Base-by-base conservation (phyloP, 2,797 vertebrate genomes). In the Falco naumanni region DNA sequence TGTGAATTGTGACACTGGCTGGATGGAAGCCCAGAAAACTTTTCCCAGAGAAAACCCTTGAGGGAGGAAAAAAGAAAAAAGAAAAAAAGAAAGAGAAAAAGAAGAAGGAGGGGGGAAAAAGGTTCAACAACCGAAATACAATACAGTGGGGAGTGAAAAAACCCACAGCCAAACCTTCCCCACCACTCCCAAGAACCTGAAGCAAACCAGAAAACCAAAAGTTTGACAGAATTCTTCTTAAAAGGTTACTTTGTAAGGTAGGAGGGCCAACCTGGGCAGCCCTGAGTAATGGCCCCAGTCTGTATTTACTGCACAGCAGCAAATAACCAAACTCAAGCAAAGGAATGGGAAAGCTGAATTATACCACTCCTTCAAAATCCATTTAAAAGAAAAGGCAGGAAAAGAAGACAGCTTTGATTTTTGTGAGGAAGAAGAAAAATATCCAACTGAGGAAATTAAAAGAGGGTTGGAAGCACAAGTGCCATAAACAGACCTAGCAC, bases 1-100 rank as follows among this genome's bases (percentile, higher is more conserved):
- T 98, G 89, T 96, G 95, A 97, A 95, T 97, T 96, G 84, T 96
- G 95, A 96, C 89, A 96, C 59, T 92, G 95, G 29, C 92, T 97
- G 92, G 90, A 92, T 19, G 45, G 75, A 77, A 97, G 93, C 95
- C 87, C 96, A 96, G 97, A 95, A 97, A 98, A 97, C 54, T 96
- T 96, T 95, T 96, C 95, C 84, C 89, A 95, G 94, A 97, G 94
- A 95, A 98, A 97, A 96, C 93, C 79, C 92, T 89, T 88, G 92
- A 92, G 78, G 88, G 81, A 93, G 81, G 71, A 39, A 56, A 81
- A 84, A 85, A 86, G 34, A 54, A 60, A 64, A 81, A 64, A 68
- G 16, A 17, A 37, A 21, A 26, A 37, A 56, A 64, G 9, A 39
- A 63, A 63, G 14, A 85, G 37, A 89, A 84, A 77, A 74, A 79